These are phyloP conservation scores for Nylanderia fulva DNA, from an alignment of 1,140 invertebrate species.

Conservation along the genomic window DNA sequence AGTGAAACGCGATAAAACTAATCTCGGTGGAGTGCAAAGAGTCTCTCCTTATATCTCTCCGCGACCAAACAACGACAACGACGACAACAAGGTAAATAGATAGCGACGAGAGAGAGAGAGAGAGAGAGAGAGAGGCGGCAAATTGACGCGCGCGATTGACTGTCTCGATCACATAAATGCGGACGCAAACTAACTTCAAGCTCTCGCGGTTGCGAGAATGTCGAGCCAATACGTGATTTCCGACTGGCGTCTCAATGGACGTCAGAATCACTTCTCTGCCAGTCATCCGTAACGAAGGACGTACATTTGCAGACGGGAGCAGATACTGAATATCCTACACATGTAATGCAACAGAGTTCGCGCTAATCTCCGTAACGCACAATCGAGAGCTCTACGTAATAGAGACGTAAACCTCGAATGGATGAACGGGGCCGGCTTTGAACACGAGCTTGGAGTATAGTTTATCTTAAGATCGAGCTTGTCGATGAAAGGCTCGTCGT, in stretches of 20 bases:
- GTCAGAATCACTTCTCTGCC: conserved; percentile 66
- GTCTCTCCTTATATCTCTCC: conserved; percentile 44
- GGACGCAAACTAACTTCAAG: conserved; percentile 61
- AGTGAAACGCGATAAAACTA: conserved; percentile 72
- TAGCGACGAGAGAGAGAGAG: neutral
- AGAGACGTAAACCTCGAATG: conserved; percentile 52
- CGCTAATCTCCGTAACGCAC: conserved; percentile 57
- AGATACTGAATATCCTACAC: conserved; percentile 59
- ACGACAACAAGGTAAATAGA: conserved; percentile 30
- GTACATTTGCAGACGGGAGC: conserved; percentile 57
- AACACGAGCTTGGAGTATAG: conserved; percentile 38
- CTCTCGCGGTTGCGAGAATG: conserved; percentile 40
- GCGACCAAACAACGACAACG: conserved; percentile 44
- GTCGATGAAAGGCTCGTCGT: conserved; percentile 53
- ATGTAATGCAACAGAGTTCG: conserved; percentile 50
- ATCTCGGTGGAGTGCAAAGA: conserved; percentile 59
- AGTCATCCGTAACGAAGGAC: conserved; percentile 63
- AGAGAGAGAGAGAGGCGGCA: conserved; percentile 31
- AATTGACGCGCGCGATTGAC: conserved; percentile 57
- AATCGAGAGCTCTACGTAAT: conserved; percentile 38
- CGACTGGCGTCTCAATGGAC: conserved; percentile 63
- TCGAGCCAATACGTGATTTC: conserved; percentile 57
- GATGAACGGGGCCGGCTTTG: conserved; percentile 49
- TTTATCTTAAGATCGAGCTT: conserved; percentile 55
- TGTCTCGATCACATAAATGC: conserved; percentile 59